Evolutionary conservation across 2,888 invertebrate species (phyloP).

Genomic region (Metallyticus violacea): DNA sequence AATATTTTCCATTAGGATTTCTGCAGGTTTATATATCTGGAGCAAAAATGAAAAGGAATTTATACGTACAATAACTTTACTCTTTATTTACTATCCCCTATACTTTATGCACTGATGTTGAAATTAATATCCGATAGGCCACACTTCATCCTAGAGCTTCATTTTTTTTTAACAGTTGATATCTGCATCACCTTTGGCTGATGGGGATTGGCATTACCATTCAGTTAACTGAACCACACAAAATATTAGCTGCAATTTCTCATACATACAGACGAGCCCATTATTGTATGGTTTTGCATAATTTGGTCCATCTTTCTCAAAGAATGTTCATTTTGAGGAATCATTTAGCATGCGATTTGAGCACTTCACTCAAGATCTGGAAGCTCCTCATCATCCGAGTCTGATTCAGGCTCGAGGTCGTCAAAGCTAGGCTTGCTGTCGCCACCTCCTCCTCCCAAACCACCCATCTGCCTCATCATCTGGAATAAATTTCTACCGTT

Average conservation of each 20-base stretch:
- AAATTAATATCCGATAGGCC: not conserved
- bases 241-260: not conserved
- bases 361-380: constrained; percentile 66
- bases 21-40: not conserved
- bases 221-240: not conserved
- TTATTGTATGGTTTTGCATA: not conserved
- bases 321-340: not conserved
- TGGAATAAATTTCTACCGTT: constrained; percentile 38
- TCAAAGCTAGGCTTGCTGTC: constrained; percentile 69
- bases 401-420: constrained; percentile 65
- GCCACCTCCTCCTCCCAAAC: constrained; percentile 53
- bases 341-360: not conserved
- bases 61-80: not conserved
- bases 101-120: not conserved
- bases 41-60: not conserved
- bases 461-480: constrained; percentile 74
- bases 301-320: not conserved
- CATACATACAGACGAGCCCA: not conserved
- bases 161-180: not conserved
- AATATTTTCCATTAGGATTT: not conserved
- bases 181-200: not conserved
- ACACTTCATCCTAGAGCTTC: not conserved
- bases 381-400: constrained; percentile 78
- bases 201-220: not conserved
- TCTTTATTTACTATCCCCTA: not conserved